Evolutionary conservation across 2,113 vertebrate genomes (phyloP), one percentile per base, ranked within the genome.

Genomic region (Anarrhichthys ocellatus): DNA sequence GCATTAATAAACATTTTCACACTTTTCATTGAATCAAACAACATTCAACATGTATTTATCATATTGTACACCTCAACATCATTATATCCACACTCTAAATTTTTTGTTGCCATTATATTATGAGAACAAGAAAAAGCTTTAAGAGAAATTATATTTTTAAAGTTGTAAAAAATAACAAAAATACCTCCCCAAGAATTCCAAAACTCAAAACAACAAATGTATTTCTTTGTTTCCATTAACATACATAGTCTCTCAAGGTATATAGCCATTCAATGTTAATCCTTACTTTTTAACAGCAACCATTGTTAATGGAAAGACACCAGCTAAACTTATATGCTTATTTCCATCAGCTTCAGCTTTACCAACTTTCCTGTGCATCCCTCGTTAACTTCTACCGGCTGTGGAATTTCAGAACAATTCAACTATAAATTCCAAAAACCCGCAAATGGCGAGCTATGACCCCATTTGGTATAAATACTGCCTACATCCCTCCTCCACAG

Each of bases 1-100:
- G 61, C 78, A 82, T 71, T 29, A 66, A 79, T 65, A 73, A 83
- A 87, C 80, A 82, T 89, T 70, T 90, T 73, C 78, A 89, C 82
- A 81, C 85, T 40, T 75, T 63, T 73, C 66, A 68, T 71, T 78
- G 58, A 65, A 66, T 76, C 24, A 29, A 88, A 17, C 76, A 80
- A 42, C 62, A 85, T 74, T 72, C 24, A 78, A 83, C 27, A 85
- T 72, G 3, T 73, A 81, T 58, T 62, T 80, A 69, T 85, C 73
- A 81, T 85, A 79, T 76, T 85, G 66, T 89, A 91, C 81, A 88
- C 80, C 61, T 80, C 66, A 78, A 44, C 38, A 79, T 32, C 44
- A 54, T 67, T 82, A 74, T 73, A 77, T 64, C 58, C 74, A 81
- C 61, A 70, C 73, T 29, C 56, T 65, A 79, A 6, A 38, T 50